A percentile compares a stretch with the other conserved stretches of the same genome.
These are phyloP conservation scores for Zaprionus lineosus DNA, from an alignment of 2,888 invertebrate genomes.

Conservation along the genomic window DNA sequence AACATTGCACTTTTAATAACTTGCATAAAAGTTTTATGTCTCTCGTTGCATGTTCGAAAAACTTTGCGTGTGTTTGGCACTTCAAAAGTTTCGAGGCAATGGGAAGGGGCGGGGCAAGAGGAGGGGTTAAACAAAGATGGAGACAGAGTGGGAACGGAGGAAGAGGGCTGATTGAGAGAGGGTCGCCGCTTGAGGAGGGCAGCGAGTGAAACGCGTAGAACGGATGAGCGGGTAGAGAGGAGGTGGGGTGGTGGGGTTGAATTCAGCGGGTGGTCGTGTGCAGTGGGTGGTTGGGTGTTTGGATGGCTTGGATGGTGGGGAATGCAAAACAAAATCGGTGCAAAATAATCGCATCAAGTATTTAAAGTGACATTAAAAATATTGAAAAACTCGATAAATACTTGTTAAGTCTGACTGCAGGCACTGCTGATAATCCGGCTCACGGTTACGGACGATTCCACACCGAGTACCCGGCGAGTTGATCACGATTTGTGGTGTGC, in stretches of 20 bases:
- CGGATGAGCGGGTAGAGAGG: no score
- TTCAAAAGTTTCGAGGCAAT: conserved; percentile 70
- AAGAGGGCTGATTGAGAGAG: no score
- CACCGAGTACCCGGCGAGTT: no score
- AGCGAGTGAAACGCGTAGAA: no score
- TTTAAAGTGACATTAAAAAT: conserved; percentile 80
- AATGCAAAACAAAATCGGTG: conserved; percentile 68
- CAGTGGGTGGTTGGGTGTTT: conserved; percentile 8
- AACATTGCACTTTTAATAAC: conserved; percentile 74
- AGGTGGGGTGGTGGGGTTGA: conserved; percentile 32
- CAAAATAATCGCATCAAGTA: conserved; percentile 75
- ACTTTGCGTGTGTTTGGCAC: conserved; percentile 77
- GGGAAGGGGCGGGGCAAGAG: no score
- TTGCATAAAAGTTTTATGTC: conserved; percentile 75
- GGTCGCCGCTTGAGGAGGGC: no score
- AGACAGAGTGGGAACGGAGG: no score
- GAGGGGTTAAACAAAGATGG: no score
- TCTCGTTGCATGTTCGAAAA: conserved; percentile 64
- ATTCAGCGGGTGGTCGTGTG: conserved; percentile 13
- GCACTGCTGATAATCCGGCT: conserved; percentile 34
- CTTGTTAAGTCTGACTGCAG: conserved; percentile 66
- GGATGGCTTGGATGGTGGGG: conserved; percentile 1
- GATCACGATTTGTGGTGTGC: no score
- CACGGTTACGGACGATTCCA: conserved; percentile 3
- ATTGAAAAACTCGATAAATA: conserved; percentile 80